Evolutionary conservation across 1,140 invertebrate genomes (phyloP), one percentile per base, ranked within the genome.

Genomic region (Archivesica marissinica): DNA sequence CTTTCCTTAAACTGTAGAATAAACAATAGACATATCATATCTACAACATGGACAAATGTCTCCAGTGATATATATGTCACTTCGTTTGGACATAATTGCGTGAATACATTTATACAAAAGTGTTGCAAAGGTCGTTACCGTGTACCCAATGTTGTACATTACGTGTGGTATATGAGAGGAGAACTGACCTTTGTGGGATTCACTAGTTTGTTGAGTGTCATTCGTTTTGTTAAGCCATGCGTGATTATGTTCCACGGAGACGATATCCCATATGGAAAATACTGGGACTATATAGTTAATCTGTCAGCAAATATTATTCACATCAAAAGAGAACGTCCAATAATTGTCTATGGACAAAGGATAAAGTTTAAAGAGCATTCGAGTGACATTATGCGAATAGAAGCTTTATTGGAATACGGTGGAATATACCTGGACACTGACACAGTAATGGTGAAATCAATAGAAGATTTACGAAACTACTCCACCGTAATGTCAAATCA

Each of bases 371-470:
- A 72, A 13, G 78, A 83, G 33, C 88, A 89, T 39, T 28, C 39
- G 17, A 72, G 86, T 56, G 87, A 89, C 61, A 54, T 86, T 20
- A 80, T 86, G 13, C 82, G 89, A 11, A 76, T 90, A 0, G 61
- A 87, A 30, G 82, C 74, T 38, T 44, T 90, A 0, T 47, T 84
- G 25, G 66, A 85, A 30, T 87, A 87, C 79, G 89, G 89, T 17
- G 89, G 89, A 11, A 86, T 90, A 39, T 90, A 90, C 44, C 35
- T 89, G 52, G 89, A 90, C 52, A 86, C 86, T 25, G 87, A 90
- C 68, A 88, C 83, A 56, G 54, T 90, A 7, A 47, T 89, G 25
- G 38, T 90, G n/a, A 54, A 77, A 17, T 79, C 88, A 1, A 50
- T 89, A 17, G 82, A 87, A 23, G 52, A 74, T 25, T 52, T 90